Percentiles rank a stretch among this genome's conserved stretches.
Evolutionary conservation across 2,113 vertebrate species (phyloP).

Genomic region (Crotalus horridus): DNA sequence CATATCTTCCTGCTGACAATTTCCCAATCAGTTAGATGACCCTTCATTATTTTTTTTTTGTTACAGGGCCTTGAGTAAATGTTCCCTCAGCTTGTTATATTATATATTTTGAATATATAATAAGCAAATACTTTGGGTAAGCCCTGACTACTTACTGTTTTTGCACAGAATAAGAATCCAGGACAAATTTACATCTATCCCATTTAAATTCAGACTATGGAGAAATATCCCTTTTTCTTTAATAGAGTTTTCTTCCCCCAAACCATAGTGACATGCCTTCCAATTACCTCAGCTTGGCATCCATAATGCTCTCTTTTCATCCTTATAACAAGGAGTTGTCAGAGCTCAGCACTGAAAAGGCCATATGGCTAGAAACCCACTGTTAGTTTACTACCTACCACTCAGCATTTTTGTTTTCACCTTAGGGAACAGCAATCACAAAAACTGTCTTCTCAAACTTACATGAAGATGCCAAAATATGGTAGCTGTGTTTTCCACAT

Average conservation of each 20-base stretch:
- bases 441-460: slow-evolving; percentile 27
- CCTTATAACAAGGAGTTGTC: slow-evolving; percentile 32
- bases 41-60: neutral
- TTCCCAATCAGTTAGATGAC: too few species aligned
- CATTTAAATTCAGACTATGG: slow-evolving; percentile 9
- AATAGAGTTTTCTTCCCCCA: neutral
- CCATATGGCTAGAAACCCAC: slow-evolving; percentile 41
- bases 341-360: slow-evolving; percentile 25
- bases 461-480: slow-evolving; percentile 29
- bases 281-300: neutral
- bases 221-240: neutral
- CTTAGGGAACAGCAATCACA: slow-evolving; percentile 46
- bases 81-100: neutral
- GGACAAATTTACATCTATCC: neutral
- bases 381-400: slow-evolving; percentile 38
- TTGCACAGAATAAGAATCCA: neutral
- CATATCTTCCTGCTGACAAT: neutral
- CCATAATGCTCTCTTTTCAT: slow-evolving; percentile 21
- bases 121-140: neutral
- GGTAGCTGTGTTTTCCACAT: slow-evolving; percentile 10
- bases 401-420: slow-evolving; percentile 44
- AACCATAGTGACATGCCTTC: slow-evolving; percentile 10
- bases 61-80: neutral
- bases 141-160: neutral
- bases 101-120: neutral